Evolutionary conservation across 23 tunicate genomes (phyloP).

Genomic region (Oikopleura albicans): DNA sequence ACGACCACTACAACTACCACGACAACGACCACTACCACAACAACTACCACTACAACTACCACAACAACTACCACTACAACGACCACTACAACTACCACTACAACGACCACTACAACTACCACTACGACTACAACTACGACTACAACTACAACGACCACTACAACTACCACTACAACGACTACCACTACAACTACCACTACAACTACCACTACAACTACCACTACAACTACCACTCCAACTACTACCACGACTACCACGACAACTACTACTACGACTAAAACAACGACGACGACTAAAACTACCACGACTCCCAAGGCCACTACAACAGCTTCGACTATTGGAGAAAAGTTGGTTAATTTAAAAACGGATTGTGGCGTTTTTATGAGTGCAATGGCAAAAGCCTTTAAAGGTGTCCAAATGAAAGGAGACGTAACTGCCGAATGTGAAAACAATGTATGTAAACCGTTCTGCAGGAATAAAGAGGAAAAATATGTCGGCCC

Average conservation of each 20-base stretch:
- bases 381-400: background rate
- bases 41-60: background rate
- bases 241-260: slow-evolving; percentile 10
- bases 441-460: background rate
- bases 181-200: slow-evolving; percentile 14
- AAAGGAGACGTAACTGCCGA: background rate
- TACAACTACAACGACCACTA: background rate
- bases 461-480: background rate
- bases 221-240: background rate
- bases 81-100: background rate
- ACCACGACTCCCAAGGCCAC: background rate
- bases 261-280: background rate
- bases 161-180: background rate
- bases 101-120: background rate
- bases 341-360: background rate
- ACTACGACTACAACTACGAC: background rate
- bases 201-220: background rate
- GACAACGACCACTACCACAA: background rate
- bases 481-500: background rate
- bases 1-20: background rate
- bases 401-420: background rate
- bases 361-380: slow-evolving; percentile 7
- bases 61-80: slow-evolving; percentile 1
- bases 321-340: background rate
- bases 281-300: background rate